phyloP scores from a whole-genome alignment of 2,888 invertebrate genomes.

The Agrochola macilenta region DNA sequence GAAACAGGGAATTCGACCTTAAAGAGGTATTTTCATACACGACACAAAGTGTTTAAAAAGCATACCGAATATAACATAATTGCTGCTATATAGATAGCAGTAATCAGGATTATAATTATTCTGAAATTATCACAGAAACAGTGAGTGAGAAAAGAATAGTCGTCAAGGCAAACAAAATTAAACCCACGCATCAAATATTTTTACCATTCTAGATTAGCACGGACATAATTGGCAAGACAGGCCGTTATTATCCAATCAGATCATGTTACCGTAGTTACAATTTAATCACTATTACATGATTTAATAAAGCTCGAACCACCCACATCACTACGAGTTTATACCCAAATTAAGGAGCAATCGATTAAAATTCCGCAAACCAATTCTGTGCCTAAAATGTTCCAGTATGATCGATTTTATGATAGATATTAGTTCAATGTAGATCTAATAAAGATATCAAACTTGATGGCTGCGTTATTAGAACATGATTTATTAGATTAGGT shows the following conservation, averaged over 20 bases:
- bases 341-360: constrained; percentile 57
- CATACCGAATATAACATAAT: too few species aligned
- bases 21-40: constrained; percentile 2
- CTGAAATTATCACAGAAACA: not conserved
- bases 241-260: constrained; percentile 59
- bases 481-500: constrained; percentile 79
- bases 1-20: not conserved
- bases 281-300: constrained; percentile 61
- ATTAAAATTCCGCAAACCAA: constrained; percentile 65
- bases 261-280: constrained; percentile 53
- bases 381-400: constrained; percentile 67
- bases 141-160: not conserved
- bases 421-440: constrained; percentile 79
- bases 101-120: not conserved
- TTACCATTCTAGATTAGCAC: constrained; percentile 30
- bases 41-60: not conserved
- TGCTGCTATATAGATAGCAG: too few species aligned
- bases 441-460: constrained; percentile 84
- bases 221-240: constrained; percentile 46
- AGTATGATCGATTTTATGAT: constrained; percentile 64
- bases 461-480: constrained; percentile 80
- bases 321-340: constrained; percentile 44
- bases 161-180: not conserved
- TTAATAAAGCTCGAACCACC: constrained; percentile 56
- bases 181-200: not conserved